Evolutionary conservation across 2,888 invertebrate species (phyloP).

Genomic region (Molorchus minor): DNA sequence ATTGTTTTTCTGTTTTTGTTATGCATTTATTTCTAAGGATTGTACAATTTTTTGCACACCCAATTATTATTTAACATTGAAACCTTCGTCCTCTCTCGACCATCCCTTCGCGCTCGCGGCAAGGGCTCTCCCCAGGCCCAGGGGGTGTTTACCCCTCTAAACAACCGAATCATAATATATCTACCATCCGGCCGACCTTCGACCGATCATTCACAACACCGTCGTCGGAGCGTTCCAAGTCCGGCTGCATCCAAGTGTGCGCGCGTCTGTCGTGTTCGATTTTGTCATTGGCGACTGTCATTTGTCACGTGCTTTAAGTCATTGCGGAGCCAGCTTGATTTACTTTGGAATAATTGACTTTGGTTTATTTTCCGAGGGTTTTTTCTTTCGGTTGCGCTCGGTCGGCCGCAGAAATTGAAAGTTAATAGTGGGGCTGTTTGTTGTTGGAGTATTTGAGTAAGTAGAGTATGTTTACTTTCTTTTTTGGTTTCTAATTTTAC

Average conservation of each 20-base stretch:
- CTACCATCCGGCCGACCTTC: neutral
- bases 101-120: too few relatives aligned
- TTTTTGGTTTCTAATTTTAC: too few relatives aligned
- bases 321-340: constrained; percentile 20
- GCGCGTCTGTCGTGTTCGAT: constrained; percentile 15
- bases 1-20: too few relatives aligned
- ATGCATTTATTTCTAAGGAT: too few relatives aligned
- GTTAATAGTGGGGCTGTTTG: constrained; percentile 10
- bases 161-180: too few relatives aligned
- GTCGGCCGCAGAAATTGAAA: constrained; percentile 8
- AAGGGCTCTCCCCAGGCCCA: too few relatives aligned
- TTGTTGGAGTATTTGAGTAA: neutral
- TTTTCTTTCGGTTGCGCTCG: constrained; percentile 4
- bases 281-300: constrained; percentile 33
- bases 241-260: constrained; percentile 12
- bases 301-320: constrained; percentile 31
- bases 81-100: too few relatives aligned
- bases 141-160: constrained; percentile 26
- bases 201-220: constrained; percentile 18
- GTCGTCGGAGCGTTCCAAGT: neutral
- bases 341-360: constrained; percentile 4
- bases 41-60: too few relatives aligned
- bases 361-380: constrained; percentile 14
- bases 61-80: too few relatives aligned
- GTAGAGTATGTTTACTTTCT: too few relatives aligned